phyloP scores from a whole-genome alignment of 2,888 invertebrate species.

The Rotaria magnacalcarata region DNA sequence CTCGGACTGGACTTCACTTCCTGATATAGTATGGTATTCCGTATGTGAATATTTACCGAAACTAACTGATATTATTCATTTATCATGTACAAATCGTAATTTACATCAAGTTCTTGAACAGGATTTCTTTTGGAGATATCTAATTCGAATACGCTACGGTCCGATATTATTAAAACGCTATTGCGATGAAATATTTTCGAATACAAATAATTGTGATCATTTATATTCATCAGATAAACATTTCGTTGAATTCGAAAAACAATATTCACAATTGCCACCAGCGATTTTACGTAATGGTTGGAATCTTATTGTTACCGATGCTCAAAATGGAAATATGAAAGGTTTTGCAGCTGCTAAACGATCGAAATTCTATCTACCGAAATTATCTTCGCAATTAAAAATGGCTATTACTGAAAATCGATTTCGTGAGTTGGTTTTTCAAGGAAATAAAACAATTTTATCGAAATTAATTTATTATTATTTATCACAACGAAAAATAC shows the following conservation, averaged over 20 bases:
- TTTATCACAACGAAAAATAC: background rate
- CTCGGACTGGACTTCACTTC: background rate
- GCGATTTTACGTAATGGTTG: constrained; percentile 21
- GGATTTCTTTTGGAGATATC: background rate
- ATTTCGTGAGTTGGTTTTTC: background rate
- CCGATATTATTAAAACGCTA: background rate
- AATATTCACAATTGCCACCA: constrained; percentile 10
- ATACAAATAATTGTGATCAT: background rate
- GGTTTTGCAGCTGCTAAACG: constrained; percentile 36
- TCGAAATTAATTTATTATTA: constrained; percentile 15
- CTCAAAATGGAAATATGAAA: constrained; percentile 16
- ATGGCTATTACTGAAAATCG: background rate
- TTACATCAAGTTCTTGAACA: background rate
- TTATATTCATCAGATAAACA: background rate
- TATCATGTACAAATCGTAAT: background rate
- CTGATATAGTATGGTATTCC: constrained; percentile 15
- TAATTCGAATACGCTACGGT: constrained; percentile 30
- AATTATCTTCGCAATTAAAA: background rate
- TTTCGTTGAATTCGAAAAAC: background rate
- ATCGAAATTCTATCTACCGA: background rate
- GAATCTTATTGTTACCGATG: background rate
- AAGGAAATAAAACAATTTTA: background rate
- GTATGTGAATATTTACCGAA: background rate
- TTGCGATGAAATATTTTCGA: background rate
- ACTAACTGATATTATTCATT: constrained; percentile 12